phyloP scores from a whole-genome alignment of 2,113 vertebrate genomes.

The Apteryx owenii region DNA sequence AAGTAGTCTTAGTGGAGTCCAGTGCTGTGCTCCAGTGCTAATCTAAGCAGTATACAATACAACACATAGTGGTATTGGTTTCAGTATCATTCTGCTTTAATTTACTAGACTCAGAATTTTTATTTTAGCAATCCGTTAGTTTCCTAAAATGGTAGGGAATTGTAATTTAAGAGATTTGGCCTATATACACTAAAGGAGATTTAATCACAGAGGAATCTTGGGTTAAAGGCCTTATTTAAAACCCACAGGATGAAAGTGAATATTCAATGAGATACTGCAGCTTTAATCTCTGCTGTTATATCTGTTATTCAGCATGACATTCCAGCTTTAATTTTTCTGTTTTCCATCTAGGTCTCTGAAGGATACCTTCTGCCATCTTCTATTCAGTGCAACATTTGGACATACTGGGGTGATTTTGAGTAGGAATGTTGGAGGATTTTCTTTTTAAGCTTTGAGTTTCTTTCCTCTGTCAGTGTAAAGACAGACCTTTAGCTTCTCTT shows the following conservation, averaged over 20 bases:
- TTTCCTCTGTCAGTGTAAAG: background rate
- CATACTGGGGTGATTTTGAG: background rate
- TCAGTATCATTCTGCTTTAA: background rate
- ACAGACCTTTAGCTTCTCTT: conserved; percentile 29
- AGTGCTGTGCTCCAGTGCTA: background rate
- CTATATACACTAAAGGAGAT: background rate
- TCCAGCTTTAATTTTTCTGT: conserved; percentile 4
- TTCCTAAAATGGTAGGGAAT: background rate
- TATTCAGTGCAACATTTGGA: background rate
- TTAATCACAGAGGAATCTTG: background rate
- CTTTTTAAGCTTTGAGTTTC: conserved; percentile 8
- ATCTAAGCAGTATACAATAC: background rate
- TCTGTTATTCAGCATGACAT: background rate
- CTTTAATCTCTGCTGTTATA: conserved; percentile 14
- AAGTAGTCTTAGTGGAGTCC: background rate
- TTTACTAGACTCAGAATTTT: background rate
- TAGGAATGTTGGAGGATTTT: conserved; percentile 18
- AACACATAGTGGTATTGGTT: background rate
- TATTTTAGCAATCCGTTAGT: background rate
- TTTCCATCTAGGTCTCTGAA: conserved; percentile 11
- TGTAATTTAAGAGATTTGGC: background rate
- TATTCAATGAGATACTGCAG: background rate
- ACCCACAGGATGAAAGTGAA: conserved; percentile 11
- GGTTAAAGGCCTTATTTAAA: conserved; percentile 25
- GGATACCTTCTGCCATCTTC: background rate